Conservation (phyloP, 2,113 vertebrate species). For the Myrmophylax atrothorax region DNA sequence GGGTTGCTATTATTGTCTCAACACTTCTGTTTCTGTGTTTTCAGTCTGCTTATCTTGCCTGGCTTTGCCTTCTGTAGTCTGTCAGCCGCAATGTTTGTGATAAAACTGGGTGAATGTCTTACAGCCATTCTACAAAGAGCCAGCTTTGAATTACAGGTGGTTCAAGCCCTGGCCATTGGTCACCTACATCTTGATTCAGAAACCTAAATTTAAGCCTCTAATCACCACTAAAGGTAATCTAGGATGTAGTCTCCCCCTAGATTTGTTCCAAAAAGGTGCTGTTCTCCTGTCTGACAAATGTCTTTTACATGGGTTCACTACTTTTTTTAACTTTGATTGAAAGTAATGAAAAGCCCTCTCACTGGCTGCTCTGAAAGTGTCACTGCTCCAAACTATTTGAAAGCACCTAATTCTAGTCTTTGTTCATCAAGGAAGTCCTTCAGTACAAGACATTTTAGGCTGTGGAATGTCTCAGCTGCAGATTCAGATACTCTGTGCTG, state of each 20-base stretch:
- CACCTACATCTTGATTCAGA: background rate
- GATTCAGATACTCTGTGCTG: background rate
- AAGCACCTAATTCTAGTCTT: background rate
- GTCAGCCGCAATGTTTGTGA: background rate
- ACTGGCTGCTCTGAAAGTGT: background rate
- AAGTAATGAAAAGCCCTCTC: background rate
- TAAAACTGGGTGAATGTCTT: background rate
- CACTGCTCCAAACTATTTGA: background rate
- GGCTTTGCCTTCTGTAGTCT: background rate
- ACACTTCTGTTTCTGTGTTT: background rate
- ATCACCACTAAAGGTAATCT: background rate
- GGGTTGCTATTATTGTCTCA: background rate
- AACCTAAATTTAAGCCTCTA: background rate
- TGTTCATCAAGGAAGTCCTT: background rate
- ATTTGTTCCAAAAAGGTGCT: background rate
- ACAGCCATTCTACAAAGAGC: fast-evolving
- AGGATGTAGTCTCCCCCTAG: background rate
- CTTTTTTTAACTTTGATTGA: background rate
- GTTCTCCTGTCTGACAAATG: background rate
- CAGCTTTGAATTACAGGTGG: background rate
- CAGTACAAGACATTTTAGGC: background rate
- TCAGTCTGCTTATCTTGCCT: background rate
- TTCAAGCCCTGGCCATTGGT: background rate
- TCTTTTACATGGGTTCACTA: background rate
- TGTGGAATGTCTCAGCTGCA: background rate